Percentiles rank a stretch among this genome's conserved stretches.
phyloP scores from a whole-genome alignment of 2,888 invertebrate species.

The Brachyopa scutellaris region DNA sequence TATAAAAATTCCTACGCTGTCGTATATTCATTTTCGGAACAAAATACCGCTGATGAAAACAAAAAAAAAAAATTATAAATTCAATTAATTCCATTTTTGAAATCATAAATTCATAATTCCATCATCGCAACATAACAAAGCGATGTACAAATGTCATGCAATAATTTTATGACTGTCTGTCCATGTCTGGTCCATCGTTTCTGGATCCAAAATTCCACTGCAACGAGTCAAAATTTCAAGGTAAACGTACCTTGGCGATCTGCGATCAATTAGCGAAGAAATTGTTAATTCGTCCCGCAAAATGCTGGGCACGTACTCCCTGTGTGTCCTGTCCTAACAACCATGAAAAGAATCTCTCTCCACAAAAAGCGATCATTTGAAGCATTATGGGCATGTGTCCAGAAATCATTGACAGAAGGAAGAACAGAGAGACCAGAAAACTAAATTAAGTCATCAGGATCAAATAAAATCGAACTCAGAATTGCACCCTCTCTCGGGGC shows the following conservation, averaged over 20 bases:
- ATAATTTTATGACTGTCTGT: conserved; percentile 66
- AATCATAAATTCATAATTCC: conserved; percentile 73
- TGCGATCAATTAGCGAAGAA: conserved; percentile 80
- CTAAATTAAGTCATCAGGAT: conserved; percentile 65
- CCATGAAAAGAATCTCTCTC: conserved; percentile 36
- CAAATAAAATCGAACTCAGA: conserved; percentile 48
- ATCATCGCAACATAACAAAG: conserved; percentile 64
- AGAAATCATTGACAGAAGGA: not conserved
- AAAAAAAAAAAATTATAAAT: conserved; percentile 40
- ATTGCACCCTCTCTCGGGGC: conserved; percentile 48
- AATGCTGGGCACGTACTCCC: conserved; percentile 81
- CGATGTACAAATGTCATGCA: conserved; percentile 67
- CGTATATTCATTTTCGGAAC: conserved; percentile 53
- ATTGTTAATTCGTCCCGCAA: conserved; percentile 77
- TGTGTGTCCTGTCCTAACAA: conserved; percentile 78
- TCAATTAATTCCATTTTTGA: conserved; percentile 66
- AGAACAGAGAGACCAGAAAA: conserved; percentile 1
- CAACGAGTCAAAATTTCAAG: conserved; percentile 46
- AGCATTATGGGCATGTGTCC: conserved; percentile 43
- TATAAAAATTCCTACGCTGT: conserved; percentile 59
- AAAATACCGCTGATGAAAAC: conserved; percentile 38
- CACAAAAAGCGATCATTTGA: conserved; percentile 47
- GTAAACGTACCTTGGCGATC: conserved; percentile 35
- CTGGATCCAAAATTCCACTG: conserved; percentile 40
- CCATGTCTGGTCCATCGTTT: conserved; percentile 18